These are phyloP conservation scores for Drosophila tropicalis DNA, from an alignment of 1,140 invertebrate species.

Conservation along the genomic window DNA sequence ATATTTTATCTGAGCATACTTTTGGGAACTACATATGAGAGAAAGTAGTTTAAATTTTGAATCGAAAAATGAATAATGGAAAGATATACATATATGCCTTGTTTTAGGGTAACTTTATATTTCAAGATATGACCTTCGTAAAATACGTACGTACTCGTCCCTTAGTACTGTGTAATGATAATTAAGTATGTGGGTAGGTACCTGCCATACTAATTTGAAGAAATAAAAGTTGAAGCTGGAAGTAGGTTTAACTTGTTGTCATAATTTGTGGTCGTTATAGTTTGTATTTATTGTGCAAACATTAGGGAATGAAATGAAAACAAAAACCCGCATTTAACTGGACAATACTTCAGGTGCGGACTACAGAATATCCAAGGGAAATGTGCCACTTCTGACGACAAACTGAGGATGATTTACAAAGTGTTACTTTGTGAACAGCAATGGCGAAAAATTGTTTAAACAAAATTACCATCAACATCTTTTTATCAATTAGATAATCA, in stretches of 20 bases:
- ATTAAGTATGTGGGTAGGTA: neutral
- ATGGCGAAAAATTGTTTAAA: no score
- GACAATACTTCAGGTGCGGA: neutral
- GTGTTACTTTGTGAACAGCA: no score
- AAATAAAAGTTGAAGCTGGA: conserved; percentile 67
- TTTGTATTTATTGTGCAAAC: conserved; percentile 65
- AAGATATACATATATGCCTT: no score
- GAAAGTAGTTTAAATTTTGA: no score
- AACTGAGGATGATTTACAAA: no score
- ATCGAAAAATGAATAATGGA: no score
- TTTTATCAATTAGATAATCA: no score
- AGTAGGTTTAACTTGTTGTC: conserved; percentile 17
- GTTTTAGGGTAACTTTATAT: neutral
- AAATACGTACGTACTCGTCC: neutral
- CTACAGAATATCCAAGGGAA: neutral
- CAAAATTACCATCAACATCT: no score
- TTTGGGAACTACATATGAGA: neutral
- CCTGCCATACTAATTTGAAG: conserved; percentile 5
- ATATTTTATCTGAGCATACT: neutral
- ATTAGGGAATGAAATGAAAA: conserved; percentile 17
- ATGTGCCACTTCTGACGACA: no score
- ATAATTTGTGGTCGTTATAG: conserved; percentile 34
- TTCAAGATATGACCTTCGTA: neutral
- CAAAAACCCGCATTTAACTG: conserved; percentile 1
- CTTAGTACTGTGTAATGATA: neutral